A percentile compares a stretch with the other conserved stretches of the same genome.
Evolutionary conservation across 1,140 invertebrate genomes (phyloP).

Genomic region (Zaprionus inermis): DNA sequence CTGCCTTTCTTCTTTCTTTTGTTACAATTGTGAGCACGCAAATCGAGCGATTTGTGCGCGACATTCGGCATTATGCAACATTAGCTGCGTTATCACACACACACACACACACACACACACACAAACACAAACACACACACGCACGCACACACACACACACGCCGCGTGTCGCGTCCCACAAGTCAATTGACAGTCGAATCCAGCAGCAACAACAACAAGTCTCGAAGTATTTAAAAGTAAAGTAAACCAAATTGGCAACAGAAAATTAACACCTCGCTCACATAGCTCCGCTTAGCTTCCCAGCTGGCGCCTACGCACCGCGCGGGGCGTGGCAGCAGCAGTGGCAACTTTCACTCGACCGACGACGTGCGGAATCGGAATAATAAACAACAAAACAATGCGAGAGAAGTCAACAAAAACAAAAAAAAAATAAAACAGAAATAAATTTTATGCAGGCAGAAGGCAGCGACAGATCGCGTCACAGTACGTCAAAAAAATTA

Average conservation of each 20-base stretch:
- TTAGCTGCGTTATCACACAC: slow-evolving; percentile 38
- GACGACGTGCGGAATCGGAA: slow-evolving; percentile 73
- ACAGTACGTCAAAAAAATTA: slow-evolving; percentile 60
- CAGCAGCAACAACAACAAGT: neutral
- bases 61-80: slow-evolving; percentile 31
- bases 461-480: slow-evolving; percentile 64
- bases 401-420: slow-evolving; percentile 44
- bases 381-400: slow-evolving; percentile 66
- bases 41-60: slow-evolving; percentile 26
- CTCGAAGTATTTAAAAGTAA: slow-evolving; percentile 16
- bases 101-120: no score
- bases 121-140: no score
- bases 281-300: slow-evolving; percentile 46
- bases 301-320: slow-evolving; percentile 44
- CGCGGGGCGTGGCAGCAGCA: slow-evolving; percentile 39
- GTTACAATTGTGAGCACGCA: slow-evolving; percentile 9
- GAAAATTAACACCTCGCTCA: slow-evolving; percentile 77
- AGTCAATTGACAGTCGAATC: slow-evolving; percentile 21
- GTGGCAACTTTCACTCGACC: slow-evolving; percentile 80
- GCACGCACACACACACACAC: slow-evolving; percentile 45
- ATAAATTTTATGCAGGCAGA: slow-evolving; percentile 10
- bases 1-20: neutral
- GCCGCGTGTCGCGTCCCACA: slow-evolving; percentile 21
- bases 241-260: slow-evolving; percentile 56
- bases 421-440: neutral